Evolutionary conservation across 2,888 invertebrate genomes (phyloP).

Genomic region (Eristalinus aeneus): DNA sequence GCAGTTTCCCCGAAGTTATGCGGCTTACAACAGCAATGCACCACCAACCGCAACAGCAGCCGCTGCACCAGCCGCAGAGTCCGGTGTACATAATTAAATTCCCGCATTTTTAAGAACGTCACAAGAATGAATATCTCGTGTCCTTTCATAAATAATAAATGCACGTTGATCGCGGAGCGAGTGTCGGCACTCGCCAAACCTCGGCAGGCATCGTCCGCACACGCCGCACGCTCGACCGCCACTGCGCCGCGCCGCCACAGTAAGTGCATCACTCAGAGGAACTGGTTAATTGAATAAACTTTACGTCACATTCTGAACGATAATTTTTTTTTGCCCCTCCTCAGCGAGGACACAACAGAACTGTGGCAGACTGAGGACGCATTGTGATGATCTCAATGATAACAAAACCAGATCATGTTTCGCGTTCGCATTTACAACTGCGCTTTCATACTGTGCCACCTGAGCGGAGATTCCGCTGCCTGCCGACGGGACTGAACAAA

Average conservation of each 20-base stretch:
- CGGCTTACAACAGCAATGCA: conserved; percentile 53
- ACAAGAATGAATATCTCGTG: conserved; percentile 66
- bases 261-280: neutral
- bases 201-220: conserved; percentile 41
- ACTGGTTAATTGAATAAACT: conserved; percentile 71
- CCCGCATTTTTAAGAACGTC: conserved; percentile 70
- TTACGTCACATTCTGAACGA: conserved; percentile 66
- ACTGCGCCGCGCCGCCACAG: conserved; percentile 44
- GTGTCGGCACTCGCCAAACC: conserved; percentile 71
- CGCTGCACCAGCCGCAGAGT: conserved; percentile 26
- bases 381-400: conserved; percentile 69
- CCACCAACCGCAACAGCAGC: neutral
- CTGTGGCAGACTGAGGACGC: conserved; percentile 7
- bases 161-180: conserved; percentile 53
- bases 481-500: conserved; percentile 17
- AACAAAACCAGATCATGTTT: conserved; percentile 71
- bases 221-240: conserved; percentile 1
- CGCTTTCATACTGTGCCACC: conserved; percentile 63
- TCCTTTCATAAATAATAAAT: conserved; percentile 71
- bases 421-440: conserved; percentile 67
- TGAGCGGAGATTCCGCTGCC: conserved; percentile 57
- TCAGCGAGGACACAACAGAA: neutral
- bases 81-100: conserved; percentile 68
- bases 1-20: conserved; percentile 64
- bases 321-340: conserved; percentile 20